These are phyloP conservation scores for Pteria penguin DNA, from an alignment of 2,888 invertebrate genomes.

Conservation along the genomic window DNA sequence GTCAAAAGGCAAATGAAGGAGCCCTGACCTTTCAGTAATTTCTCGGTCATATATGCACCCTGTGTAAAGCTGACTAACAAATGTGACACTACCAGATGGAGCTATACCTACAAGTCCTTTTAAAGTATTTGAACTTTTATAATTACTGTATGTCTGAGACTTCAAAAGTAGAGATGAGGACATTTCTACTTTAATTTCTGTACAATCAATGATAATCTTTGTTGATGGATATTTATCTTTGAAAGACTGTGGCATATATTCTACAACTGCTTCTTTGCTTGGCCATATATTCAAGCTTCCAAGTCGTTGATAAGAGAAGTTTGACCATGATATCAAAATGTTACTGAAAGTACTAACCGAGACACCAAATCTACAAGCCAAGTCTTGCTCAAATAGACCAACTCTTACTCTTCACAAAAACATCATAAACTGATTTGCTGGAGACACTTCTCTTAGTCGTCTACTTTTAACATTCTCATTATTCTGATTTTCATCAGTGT, in stretches of 20 bases:
- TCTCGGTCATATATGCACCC: not conserved
- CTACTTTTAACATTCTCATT: not conserved
- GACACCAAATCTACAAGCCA: conserved; percentile 32
- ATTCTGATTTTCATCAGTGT: no score
- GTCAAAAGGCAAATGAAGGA: no score
- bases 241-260: no score
- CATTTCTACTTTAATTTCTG: conserved; percentile 36
- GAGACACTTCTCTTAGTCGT: not conserved
- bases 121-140: conserved; percentile 27
- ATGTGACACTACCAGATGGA: not conserved
- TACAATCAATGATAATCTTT: no score
- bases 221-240: no score
- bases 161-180: conserved; percentile 27
- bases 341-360: conserved; percentile 16
- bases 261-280: no score
- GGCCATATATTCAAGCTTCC: no score
- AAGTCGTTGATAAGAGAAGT: no score
- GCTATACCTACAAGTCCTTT: not conserved
- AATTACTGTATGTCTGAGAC: conserved; percentile 34
- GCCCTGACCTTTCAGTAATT: no score
- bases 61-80: not conserved
- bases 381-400: no score
- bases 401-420: conserved; percentile 39
- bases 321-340: no score
- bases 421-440: conserved; percentile 38